Conservation (phyloP, 2,113 vertebrate species). For the Sialia sialis region DNA sequence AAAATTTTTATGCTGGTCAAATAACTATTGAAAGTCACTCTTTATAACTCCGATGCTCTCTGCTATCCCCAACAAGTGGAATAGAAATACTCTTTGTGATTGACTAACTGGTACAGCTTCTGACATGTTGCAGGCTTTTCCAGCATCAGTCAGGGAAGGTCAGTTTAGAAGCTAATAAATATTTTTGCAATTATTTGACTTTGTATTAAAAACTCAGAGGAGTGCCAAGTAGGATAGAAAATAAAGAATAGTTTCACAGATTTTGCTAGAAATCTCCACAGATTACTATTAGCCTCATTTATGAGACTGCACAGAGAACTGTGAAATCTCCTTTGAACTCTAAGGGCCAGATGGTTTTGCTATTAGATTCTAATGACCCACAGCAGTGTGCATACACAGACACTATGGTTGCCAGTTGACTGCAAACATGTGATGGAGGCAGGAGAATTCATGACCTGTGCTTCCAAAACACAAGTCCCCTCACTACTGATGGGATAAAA, state of each 20-base stretch:
- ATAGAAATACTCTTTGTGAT: neutral
- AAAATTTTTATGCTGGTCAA: neutral
- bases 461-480: neutral
- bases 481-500: neutral
- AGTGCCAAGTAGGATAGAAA: conserved; percentile 46
- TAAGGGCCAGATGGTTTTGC: conserved; percentile 67
- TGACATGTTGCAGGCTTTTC: conserved; percentile 14
- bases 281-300: conserved; percentile 63
- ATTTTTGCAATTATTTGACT: conserved; percentile 48
- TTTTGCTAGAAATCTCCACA: conserved; percentile 63
- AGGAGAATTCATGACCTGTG: conserved; percentile 12
- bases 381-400: conserved; percentile 28
- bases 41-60: neutral
- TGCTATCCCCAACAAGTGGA: neutral
- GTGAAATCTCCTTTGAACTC: conserved; percentile 65
- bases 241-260: conserved; percentile 55
- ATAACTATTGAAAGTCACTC: neutral
- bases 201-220: conserved; percentile 40
- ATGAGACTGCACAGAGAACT: conserved; percentile 55
- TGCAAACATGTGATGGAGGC: neutral
- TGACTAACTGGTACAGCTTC: neutral
- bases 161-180: conserved; percentile 61
- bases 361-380: conserved; percentile 59
- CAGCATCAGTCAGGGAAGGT: conserved; percentile 20
- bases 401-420: conserved; percentile 21